These are phyloP conservation scores for Steinernema hermaphroditum DNA, from an alignment of 2,888 invertebrate genomes.

Conservation along the genomic window DNA sequence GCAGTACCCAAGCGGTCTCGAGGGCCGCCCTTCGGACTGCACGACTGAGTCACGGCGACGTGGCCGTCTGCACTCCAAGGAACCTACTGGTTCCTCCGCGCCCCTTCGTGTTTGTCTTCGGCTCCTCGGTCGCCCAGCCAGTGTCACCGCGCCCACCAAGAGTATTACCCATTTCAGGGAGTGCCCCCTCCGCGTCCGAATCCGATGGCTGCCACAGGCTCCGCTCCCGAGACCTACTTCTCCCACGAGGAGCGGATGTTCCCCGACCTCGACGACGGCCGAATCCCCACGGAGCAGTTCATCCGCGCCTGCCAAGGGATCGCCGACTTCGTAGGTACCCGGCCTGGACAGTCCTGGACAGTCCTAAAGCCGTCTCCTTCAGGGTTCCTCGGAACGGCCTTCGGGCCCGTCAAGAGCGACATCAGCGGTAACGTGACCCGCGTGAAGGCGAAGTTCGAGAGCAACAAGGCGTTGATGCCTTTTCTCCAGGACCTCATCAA, in stretches of 20 bases:
- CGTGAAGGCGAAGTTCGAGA: conserved; percentile 51
- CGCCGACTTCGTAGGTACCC: conserved; percentile 63
- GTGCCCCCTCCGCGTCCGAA: no score
- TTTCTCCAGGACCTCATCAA: conserved; percentile 60
- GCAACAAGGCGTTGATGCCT: conserved; percentile 44
- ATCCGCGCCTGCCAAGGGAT: conserved; percentile 64
- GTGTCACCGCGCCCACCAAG: no score
- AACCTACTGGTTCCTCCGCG: no score
- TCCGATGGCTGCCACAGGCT: neutral
- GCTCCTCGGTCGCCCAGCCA: no score
- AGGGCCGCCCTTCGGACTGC: no score
- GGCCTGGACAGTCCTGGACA: neutral
- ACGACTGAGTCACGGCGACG: no score
- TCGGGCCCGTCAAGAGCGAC: conserved; percentile 59
- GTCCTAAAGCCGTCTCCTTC: neutral
- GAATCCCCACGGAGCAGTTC: conserved; percentile 64
- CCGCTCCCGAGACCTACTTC: conserved; percentile 50
- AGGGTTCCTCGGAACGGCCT: conserved; percentile 61
- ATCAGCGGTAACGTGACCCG: conserved; percentile 64
- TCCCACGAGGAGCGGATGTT: conserved; percentile 58
- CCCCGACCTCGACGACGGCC: conserved; percentile 54
- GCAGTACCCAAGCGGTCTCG: no score
- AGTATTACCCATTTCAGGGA: no score
- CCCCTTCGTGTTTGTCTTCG: no score
- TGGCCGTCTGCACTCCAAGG: no score